Base-by-base conservation (phyloP, 1,140 invertebrate species). In the Neodiprion virginianus region DNA sequence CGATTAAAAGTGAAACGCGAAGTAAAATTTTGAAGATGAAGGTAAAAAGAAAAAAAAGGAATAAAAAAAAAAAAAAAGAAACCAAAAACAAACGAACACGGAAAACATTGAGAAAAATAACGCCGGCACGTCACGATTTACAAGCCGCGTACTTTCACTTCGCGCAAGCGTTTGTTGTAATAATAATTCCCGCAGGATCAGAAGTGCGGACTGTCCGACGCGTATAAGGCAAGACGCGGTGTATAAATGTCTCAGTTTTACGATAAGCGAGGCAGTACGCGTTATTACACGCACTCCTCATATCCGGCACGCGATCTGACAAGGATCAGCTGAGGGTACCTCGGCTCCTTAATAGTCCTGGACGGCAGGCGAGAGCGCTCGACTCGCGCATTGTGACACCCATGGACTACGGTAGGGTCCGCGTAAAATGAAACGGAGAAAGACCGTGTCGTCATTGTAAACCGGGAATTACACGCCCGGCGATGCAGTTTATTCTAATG, bases 41-140 rank as follows among this genome's bases (percentile, higher is more conserved):
- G 65, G 11, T 7, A 67, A 72, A 69, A 70, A 28, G 48, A 49
- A 77, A 79, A 61, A 79, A 75, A 79, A 81, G 53, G 75, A 80
- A 77, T 48, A 11, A 9, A 9, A 10, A 70, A 14, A 10, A 70
- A 14, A 11, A 67, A 72, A 69, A 70, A 28, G 48, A 49, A 77
- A 79, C 77, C 80, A 79, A 75, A 67, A 74, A 69, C 72, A 78
- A 75, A 65, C 74, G 67, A 53, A 40, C 28, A 40, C 28, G 28
- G 53, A 61, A 61, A 61, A 61, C 4, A 4, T 14, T 61, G 8
- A 61, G 11, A 5, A 61, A 40, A 61, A 61, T 61, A 61, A 61
- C 53, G n/a, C 53, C 53, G 8, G 11, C 53, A 5, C 53, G 5
- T 8, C 53, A 61, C 53, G 53, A 61, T 61, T 3, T 40, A 40